phyloP scores from a whole-genome alignment of 2,888 invertebrate species.

The Tetragonisca angustula region DNA sequence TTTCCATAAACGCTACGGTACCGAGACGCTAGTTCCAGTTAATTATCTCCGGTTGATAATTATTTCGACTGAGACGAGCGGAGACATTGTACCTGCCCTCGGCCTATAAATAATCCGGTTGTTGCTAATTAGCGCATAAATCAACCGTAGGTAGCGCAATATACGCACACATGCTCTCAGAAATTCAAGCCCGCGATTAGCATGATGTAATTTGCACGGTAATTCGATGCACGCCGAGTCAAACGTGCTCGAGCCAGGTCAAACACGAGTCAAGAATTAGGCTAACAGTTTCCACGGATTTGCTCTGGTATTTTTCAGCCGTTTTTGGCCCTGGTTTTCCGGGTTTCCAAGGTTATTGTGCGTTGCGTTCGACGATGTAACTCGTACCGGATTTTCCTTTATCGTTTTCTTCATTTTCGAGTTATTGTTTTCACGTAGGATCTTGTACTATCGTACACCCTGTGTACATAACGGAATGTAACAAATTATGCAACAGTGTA shows the following conservation, averaged over 20 bases:
- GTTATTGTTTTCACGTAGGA: too few species aligned
- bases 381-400: too few species aligned
- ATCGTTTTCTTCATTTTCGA: too few species aligned
- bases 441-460: too few species aligned
- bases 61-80: slow-evolving; percentile 38
- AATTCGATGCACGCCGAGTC: slow-evolving; percentile 8
- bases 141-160: slow-evolving; percentile 41
- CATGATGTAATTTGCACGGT: slow-evolving; percentile 34
- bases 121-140: slow-evolving; percentile 54
- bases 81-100: slow-evolving; percentile 45
- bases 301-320: too few species aligned
- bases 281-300: too few species aligned
- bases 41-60: slow-evolving; percentile 56
- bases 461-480: too few species aligned
- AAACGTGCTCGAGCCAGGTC: not conserved
- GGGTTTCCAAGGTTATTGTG: too few species aligned
- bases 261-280: not conserved
- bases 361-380: too few species aligned
- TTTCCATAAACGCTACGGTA: slow-evolving; percentile 35
- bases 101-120: slow-evolving; percentile 51
- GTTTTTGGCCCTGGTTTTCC: too few species aligned
- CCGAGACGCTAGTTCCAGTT: slow-evolving; percentile 33
- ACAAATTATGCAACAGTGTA: too few species aligned
- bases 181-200: slow-evolving; percentile 43
- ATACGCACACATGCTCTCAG: slow-evolving; percentile 9